These are phyloP conservation scores for Chaenocephalus aceratus DNA, from an alignment of 2,113 vertebrate species.

Conservation along the genomic window DNA sequence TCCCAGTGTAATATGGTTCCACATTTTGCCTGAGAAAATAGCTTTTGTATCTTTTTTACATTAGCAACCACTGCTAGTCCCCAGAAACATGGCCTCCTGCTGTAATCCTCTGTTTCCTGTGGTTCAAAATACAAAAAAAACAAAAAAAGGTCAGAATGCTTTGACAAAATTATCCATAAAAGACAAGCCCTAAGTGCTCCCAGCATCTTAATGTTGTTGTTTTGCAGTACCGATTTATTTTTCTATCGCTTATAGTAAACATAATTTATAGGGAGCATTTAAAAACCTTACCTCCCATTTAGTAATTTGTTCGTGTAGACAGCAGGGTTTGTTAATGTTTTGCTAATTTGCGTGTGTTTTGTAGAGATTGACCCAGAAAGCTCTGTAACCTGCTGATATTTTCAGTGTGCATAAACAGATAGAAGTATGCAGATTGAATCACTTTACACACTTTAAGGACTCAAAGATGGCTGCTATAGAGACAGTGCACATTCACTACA, in stretches of 20 bases:
- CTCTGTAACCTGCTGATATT: conserved; percentile 16
- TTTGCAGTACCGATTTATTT: conserved; percentile 11
- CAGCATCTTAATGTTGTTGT: conserved; percentile 4
- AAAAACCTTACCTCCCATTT: conserved; percentile 16
- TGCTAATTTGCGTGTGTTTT: conserved; percentile 6
- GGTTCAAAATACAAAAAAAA: conserved; percentile 12
- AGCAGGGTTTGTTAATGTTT: conserved; percentile 11
- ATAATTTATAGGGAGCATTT: conserved; percentile 10
- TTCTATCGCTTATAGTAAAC: background rate
- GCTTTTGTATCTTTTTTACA: conserved; percentile 23
- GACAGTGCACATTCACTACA: background rate
- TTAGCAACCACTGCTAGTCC: conserved; percentile 9
- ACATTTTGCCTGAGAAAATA: background rate
- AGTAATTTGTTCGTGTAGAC: conserved; percentile 20
- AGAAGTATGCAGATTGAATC: background rate
- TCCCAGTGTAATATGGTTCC: conserved; percentile 17
- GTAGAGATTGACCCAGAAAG: conserved; percentile 3
- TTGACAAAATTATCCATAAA: conserved; percentile 14
- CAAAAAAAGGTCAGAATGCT: background rate
- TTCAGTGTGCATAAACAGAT: conserved; percentile 4
- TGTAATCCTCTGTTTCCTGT: background rate
- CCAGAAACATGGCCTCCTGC: background rate
- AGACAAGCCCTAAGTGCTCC: conserved; percentile 9
- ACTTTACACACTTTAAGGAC: conserved; percentile 19
- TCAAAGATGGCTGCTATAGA: conserved; percentile 10